Evolutionary conservation across 2,113 vertebrate species (phyloP), one percentile per base, ranked within the genome.

Genomic region (Pyrgilauda ruficollis): DNA sequence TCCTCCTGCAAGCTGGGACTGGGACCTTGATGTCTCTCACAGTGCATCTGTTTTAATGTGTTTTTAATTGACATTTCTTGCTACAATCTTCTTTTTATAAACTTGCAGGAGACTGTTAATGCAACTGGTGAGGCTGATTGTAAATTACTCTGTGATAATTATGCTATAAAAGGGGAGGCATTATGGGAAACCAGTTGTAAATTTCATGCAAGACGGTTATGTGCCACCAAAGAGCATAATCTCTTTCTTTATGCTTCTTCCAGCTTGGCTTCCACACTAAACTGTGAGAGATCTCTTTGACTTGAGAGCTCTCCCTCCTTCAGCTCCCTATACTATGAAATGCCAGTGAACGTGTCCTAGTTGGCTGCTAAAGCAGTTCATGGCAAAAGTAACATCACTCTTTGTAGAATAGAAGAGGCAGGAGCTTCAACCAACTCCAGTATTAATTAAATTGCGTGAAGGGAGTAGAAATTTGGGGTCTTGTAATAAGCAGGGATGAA

Each of bases 391-490:
- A 87, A 41, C 49, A 55, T 46, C 1, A 0, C 15, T 83, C 75
- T 92, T 95, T 68, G 33, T 79, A 61, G 74, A 39, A 43, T 1
- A 73, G 73, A 67, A 84, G 63, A 63, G 64, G 35, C 68, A 64
- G 44, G 55, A 89, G 35, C 76, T 94, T 79, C 84, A 85, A 33
- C 84, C 24, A 91, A 3, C 86, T 69, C 49, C 58, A 78, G 73
- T 73, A 63, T 82, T 96, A 96, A 96, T 96, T 97, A 93, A 92
- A 89, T 96, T 72, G 89, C 73, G 49, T 37, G 67, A 90, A n/a
- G n/a, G 44, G 30, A 91, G 67, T 94, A 81, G 66, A 96, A 90
- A 72, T 81, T 74, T 72, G 53, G 47, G 69, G 73, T 83, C 84
- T 93, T 89, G 61, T 84, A 93, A 90, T 89, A 89, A 76, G 93